Conservation (phyloP, 2,797 vertebrate species). For the Crenichthys baileyi region DNA sequence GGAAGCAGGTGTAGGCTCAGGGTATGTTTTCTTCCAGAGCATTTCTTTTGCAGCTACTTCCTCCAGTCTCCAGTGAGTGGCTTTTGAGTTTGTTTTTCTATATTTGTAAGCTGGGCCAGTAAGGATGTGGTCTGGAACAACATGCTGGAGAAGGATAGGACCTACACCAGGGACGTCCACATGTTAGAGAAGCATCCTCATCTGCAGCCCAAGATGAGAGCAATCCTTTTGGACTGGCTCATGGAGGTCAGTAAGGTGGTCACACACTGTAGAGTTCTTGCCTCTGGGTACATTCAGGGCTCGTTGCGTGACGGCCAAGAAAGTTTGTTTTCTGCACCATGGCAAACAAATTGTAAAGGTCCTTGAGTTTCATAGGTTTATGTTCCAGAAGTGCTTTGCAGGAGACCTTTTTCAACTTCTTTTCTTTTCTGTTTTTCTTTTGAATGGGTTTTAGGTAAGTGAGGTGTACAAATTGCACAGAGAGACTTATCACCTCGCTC, state of each 20-base stretch:
- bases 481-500: slow-evolving; percentile 94
- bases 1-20: neutral
- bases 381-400: neutral
- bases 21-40: neutral
- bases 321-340: neutral
- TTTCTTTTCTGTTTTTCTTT: neutral
- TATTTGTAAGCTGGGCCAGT: slow-evolving; percentile 89
- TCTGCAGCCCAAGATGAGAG: slow-evolving; percentile 93
- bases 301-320: neutral
- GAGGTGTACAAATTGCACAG: slow-evolving; percentile 95
- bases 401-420: neutral
- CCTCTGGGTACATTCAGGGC: neutral
- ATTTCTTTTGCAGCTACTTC: neutral
- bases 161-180: slow-evolving; percentile 84
- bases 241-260: slow-evolving; percentile 88
- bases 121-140: slow-evolving; percentile 95
- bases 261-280: neutral
- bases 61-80: neutral
- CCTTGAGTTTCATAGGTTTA: neutral
- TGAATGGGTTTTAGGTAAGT: slow-evolving; percentile 83
- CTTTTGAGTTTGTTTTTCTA: neutral
- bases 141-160: slow-evolving; percentile 91
- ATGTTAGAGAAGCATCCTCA: slow-evolving; percentile 92
- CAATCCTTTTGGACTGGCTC: slow-evolving; percentile 95
- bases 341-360: neutral